phyloP scores from a whole-genome alignment of 2,113 vertebrate genomes.

The Charadrius vociferus region DNA sequence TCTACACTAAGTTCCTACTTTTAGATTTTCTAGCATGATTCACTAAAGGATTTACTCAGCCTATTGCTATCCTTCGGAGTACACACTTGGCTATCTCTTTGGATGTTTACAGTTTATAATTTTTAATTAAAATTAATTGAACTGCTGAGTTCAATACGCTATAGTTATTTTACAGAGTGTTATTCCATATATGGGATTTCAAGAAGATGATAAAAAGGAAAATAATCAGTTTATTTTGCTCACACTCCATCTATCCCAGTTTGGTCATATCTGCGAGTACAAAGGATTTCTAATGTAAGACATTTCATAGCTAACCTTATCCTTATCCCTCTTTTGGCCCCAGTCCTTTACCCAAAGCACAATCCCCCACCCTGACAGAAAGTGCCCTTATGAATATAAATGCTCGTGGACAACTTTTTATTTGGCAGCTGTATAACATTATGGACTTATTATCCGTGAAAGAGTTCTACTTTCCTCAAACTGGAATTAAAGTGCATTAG shows the following conservation, averaged over 20 bases:
- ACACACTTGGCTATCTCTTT: neutral
- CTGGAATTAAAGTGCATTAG: slow-evolving; percentile 49
- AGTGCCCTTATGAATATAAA: slow-evolving; percentile 17
- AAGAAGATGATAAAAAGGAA: neutral
- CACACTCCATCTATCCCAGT: neutral
- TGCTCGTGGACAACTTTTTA: slow-evolving; percentile 29
- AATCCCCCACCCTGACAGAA: neutral
- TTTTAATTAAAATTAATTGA: slow-evolving; percentile 3
- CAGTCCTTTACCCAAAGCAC: neutral
- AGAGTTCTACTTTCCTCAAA: slow-evolving; percentile 39
- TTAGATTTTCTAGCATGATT: neutral
- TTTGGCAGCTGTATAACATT: slow-evolving; percentile 38
- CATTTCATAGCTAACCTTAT: slow-evolving; percentile 25
- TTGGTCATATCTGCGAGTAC: neutral
- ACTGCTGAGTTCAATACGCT: neutral
- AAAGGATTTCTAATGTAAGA: neutral
- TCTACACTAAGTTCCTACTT: neutral
- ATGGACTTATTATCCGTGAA: neutral
- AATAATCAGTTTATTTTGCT: neutral
- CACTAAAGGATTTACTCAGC: neutral
- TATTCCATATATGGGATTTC: neutral
- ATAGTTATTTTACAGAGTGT: neutral
- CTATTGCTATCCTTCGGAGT: neutral
- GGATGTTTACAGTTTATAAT: neutral
- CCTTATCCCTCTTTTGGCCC: neutral